Evolutionary conservation across 2,113 vertebrate genomes (phyloP).

Genomic region (Hymenochirus boettgeri): DNA sequence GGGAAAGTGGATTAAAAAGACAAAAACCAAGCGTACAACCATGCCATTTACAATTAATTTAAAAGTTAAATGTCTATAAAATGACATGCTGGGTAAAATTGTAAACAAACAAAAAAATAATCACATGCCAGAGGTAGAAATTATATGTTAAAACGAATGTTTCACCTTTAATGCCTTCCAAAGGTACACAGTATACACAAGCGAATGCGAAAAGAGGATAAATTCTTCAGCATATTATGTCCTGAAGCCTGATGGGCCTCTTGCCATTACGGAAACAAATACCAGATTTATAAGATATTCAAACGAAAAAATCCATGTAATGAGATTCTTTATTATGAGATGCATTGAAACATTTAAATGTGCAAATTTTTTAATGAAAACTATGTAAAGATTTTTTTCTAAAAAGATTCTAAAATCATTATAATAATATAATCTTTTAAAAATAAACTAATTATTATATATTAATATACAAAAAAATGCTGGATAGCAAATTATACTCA

Average conservation of each 20-base stretch:
- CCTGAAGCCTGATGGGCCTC: background rate
- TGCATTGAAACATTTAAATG: too few species aligned
- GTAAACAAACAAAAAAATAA: conserved; percentile 58
- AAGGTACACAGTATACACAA: conserved; percentile 44
- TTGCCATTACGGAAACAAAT: background rate
- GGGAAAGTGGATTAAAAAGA: conserved; percentile 67
- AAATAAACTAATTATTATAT: too few species aligned
- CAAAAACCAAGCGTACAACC: conserved; percentile 62
- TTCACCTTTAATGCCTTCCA: conserved; percentile 53
- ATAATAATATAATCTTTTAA: too few species aligned
- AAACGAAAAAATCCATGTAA: too few species aligned
- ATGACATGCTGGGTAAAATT: conserved; percentile 66
- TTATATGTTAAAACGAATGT: conserved; percentile 60
- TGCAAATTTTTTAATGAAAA: too few species aligned
- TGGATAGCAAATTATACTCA: too few species aligned
- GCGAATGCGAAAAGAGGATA: conserved; percentile 45
- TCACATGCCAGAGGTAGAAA: conserved; percentile 61
- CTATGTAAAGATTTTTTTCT: too few species aligned
- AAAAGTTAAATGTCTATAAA: conserved; percentile 58
- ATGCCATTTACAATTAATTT: conserved; percentile 59
- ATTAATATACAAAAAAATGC: too few species aligned
- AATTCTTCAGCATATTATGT: conserved; percentile 48
- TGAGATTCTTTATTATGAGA: too few species aligned
- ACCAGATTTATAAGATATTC: background rate
- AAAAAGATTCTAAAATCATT: too few species aligned